A percentile compares a stretch with the other conserved stretches of the same genome.
phyloP scores from a whole-genome alignment of 2,113 vertebrate species.

The Myotis yumanensis region DNA sequence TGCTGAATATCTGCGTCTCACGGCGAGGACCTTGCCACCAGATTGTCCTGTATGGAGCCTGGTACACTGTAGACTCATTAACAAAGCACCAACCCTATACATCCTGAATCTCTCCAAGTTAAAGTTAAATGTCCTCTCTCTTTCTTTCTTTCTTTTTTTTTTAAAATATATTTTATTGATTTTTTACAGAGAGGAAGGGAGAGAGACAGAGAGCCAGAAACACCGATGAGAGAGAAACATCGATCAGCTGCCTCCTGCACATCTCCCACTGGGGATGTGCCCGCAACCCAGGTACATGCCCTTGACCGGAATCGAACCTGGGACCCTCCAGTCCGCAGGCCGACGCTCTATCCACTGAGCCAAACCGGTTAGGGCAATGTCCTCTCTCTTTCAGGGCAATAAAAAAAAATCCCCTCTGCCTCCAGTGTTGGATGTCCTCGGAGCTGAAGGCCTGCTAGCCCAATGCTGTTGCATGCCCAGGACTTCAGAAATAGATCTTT shows the following conservation, averaged over 20 bases:
- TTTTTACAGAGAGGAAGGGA: too few species aligned
- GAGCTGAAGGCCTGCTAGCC: background rate
- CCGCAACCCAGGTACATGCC: too few species aligned
- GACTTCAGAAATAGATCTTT: conserved; percentile 13
- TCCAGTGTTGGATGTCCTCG: conserved; percentile 1
- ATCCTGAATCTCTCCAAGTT: background rate
- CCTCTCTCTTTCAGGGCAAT: background rate
- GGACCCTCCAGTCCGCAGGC: too few species aligned
- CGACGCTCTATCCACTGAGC: too few species aligned
- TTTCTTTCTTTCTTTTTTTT: too few species aligned
- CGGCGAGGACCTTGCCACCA: background rate
- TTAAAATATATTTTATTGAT: too few species aligned
- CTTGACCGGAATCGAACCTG: too few species aligned
- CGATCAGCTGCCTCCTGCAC: too few species aligned
- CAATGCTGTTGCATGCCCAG: background rate
- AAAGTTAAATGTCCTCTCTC: background rate
- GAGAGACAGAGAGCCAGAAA: too few species aligned
- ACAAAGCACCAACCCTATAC: background rate
- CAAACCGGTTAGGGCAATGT: too few species aligned
- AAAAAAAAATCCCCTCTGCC: background rate
- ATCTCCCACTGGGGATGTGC: too few species aligned
- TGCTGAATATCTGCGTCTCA: background rate
- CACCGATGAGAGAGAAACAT: too few species aligned
- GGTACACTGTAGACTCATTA: background rate
- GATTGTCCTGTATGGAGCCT: background rate